Evolutionary conservation across 23 tunicate species (phyloP), one percentile per base, ranked within the genome.

Genomic region (Oikopleura dioica): DNA sequence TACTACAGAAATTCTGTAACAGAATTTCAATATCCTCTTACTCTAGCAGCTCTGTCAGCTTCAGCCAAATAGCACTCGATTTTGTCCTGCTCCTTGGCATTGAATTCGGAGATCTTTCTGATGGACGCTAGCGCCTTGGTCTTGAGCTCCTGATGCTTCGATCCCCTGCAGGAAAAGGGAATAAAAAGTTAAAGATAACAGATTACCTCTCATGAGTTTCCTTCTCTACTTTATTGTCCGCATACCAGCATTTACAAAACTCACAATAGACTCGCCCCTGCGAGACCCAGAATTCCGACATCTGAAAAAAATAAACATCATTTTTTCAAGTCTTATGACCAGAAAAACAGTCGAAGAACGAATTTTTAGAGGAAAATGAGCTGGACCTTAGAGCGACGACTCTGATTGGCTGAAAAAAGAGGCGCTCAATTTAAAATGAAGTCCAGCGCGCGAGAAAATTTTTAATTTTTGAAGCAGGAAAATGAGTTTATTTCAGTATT

Each of bases 221-320:
- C 33, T 63, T 63, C 26, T 63, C 72, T 24, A 63, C 72, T 63
- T 63, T 63, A 63, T 63, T 63, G 72, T 63, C 72, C 4, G 72
- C 72, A 63, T 63, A 63, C 72, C 72, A 63, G 33, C 72, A 63
- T 63, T 63, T 63, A 63, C 72, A 63, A 28, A 63, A 63, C 2
- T 63, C 72, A 28, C 72, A 63, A 63, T 12, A 63, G 26, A 63
- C 72, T 63, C 72, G 16, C 72, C 72, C 72, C 33, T 63, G 72
- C 29, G 72, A 63, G 2, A 63, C 72, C 72, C 72, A 63, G 26
- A 63, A 63, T 63, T 63, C 72, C 72, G 72, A 63, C 72, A 63
- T 63, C 26, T 63, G n/a, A n/a, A n/a, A n/a, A n/a, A n/a, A n/a
- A n/a, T n/a, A n/a, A n/a, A n/a, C n/a, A n/a, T n/a, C n/a, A n/a